Evolutionary conservation across 1,140 invertebrate genomes (phyloP).

Genomic region (Cotesia vestalis): DNA sequence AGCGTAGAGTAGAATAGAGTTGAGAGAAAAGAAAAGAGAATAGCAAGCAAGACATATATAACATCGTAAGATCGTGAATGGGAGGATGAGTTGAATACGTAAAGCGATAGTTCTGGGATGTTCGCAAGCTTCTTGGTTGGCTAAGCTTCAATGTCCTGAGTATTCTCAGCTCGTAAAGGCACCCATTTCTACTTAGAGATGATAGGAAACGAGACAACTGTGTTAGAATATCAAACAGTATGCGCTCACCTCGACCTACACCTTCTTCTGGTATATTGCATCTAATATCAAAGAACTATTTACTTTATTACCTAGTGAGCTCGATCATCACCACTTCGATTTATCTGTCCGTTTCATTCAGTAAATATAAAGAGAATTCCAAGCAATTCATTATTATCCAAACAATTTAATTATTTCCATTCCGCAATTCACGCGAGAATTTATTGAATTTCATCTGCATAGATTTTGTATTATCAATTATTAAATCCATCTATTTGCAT

Average conservation of each 20-base stretch:
- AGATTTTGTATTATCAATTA: conserved; percentile 13
- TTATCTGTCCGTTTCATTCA: too few relatives aligned
- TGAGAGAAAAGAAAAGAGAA: not conserved
- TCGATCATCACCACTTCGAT: not conserved
- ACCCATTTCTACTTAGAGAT: conserved; percentile 30
- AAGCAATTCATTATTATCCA: not conserved
- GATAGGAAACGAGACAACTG: conserved; percentile 34
- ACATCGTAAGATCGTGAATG: conserved; percentile 23
- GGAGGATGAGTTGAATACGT: conserved; percentile 33
- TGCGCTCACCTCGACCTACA: conserved; percentile 5
- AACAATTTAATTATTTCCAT: conserved; percentile 21
- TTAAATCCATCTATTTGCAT: conserved; percentile 11
- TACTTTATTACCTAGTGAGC: not conserved
- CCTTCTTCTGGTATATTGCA: not conserved
- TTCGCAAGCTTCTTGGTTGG: conserved; percentile 22
- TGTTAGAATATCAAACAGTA: conserved; percentile 35
- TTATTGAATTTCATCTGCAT: conserved; percentile 14
- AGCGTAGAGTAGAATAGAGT: conserved; percentile 2
- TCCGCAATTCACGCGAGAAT: conserved; percentile 4
- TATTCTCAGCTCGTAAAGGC: conserved; percentile 32
- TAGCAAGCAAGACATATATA: not conserved
- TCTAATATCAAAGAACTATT: conserved; percentile 14
- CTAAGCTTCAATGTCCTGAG: conserved; percentile 18
- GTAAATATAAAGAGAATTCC: too few relatives aligned
- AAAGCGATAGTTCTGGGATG: conserved; percentile 29